Evolutionary conservation across 2,113 vertebrate genomes (phyloP), one percentile per base, ranked within the genome.

Genomic region (Paraplagusia blochii): DNA sequence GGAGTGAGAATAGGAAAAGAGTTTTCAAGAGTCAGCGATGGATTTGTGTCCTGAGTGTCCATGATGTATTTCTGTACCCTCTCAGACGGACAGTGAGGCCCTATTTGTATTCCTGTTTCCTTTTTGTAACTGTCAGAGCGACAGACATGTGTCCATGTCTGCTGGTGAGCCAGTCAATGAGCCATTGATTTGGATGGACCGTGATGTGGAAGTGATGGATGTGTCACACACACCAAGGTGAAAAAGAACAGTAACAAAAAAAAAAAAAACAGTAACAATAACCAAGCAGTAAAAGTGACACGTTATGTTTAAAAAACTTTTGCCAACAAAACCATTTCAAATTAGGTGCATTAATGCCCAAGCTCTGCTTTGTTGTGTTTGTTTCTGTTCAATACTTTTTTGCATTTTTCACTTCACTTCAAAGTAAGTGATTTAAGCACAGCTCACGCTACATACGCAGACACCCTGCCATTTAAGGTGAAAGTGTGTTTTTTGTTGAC

Each of bases 21-120:
- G 48, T 78, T 63, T 81, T 81, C 53, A 74, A 67, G 62, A 89
- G 78, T 83, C 69, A 77, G 62, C 85, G 76, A 72, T 85, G 72
- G 77, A 82, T 86, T 83, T 80, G 64, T 79, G 74, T 77, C 76
- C 80, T 82, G 80, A 85, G 83, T 80, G 70, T 82, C 78, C 82
- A 84, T 88, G 82, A 88, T 88, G 72, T 72, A 60, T 77, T 79
- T 44, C 69, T 58, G 70, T 58, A 77, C 54, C 75, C 70, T 81
- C 63, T 68, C 63, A 63, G 72, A 72, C 71, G 78, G 74, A 82
- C 74, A 80, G 80, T 62, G 60, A 75, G 72, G 61, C 68, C 70
- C 76, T 66, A 85, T 86, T 85, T 85, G 65, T 77, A 70, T 83
- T 80, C 66, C 55, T 64, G 52, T 72, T 82, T 77, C 69, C 80